Base-by-base conservation (phyloP, 2,888 invertebrate species). In the Leistus spinibarbis region DNA sequence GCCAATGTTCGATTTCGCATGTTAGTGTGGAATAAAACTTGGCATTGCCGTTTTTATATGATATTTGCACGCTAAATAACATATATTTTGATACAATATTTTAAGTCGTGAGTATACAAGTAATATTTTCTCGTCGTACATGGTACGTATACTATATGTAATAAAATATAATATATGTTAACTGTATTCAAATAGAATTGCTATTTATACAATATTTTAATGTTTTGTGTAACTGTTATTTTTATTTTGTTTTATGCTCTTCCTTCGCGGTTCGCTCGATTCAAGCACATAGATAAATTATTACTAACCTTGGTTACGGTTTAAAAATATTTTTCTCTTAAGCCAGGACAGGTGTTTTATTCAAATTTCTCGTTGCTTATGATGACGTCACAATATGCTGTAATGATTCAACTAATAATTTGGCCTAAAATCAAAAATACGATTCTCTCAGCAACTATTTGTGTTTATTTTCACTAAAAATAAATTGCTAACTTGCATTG, bases 21-120 rank as follows among this genome's bases (percentile, higher is more conserved):
- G 60, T 60, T 60, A 60, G 60, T 19, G 19, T 10, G 16, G 22
- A 60, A 60, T 60, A 60, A 60, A 60, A 60, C 19, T 20, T 17
- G 20, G 13, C 60, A 60, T 60, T 16, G 16, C 60, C 17, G 60
- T 60, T 60, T 60, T 60, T 60, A 60, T 60, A 20, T 16, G 19
- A 60, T 60, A 60, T 60, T 60, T 60, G 60, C 60, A 60, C 60
- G 60, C 60, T 60, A 60, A 60, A 60, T 60, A 60, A 60, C 60
- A 60, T 60, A 60, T 22, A 60, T 60, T 60, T 60, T 60, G 60
- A 60, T 19, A 60, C 60, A 60, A 60, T 60, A 60, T 60, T 60
- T 60, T 60, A 60, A 60, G 22, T 60, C 60, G 60, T 13, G 19
- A 60, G 22, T 22, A 22, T 22, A 60, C 19, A 60, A 22, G 60